Evolutionary conservation across 2,113 vertebrate genomes (phyloP).

Genomic region (Shinisaurus crocodilurus): DNA sequence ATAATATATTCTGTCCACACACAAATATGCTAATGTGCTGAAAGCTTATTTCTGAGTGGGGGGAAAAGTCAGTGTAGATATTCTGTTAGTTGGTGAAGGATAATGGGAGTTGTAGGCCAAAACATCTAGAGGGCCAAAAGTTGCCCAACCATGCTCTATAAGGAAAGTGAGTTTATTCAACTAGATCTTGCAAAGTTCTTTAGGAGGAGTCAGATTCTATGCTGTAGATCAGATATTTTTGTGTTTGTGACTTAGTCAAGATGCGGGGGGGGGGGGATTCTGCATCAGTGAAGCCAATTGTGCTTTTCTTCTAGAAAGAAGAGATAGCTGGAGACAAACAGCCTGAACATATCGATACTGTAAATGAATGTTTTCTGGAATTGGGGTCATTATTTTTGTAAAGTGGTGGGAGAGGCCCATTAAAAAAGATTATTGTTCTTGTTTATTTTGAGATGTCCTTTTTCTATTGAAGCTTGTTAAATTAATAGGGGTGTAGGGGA

Average conservation of each 20-base stretch:
- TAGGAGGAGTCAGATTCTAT: neutral
- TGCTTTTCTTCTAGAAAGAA: neutral
- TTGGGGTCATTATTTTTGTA: neutral
- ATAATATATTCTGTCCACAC: neutral
- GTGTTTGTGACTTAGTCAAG: neutral
- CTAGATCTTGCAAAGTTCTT: neutral
- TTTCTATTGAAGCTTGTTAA: neutral
- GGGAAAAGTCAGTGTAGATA: neutral
- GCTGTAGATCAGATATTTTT: neutral
- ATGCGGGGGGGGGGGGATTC: neutral
- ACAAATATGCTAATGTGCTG: neutral
- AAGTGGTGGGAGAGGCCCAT: neutral
- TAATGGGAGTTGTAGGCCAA: too few species aligned
- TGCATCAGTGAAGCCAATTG: neutral
- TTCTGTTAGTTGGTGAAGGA: neutral
- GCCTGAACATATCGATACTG: neutral
- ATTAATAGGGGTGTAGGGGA: neutral
- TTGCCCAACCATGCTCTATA: neutral
- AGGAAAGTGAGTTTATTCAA: neutral
- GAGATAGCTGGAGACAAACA: neutral
- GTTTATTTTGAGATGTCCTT: neutral
- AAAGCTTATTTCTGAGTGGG: neutral
- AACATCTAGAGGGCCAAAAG: too few species aligned
- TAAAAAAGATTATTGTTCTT: neutral
- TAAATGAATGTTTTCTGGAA: neutral